phyloP scores from a whole-genome alignment of 1,140 invertebrate species.

The Pristionchus pacificus region DNA sequence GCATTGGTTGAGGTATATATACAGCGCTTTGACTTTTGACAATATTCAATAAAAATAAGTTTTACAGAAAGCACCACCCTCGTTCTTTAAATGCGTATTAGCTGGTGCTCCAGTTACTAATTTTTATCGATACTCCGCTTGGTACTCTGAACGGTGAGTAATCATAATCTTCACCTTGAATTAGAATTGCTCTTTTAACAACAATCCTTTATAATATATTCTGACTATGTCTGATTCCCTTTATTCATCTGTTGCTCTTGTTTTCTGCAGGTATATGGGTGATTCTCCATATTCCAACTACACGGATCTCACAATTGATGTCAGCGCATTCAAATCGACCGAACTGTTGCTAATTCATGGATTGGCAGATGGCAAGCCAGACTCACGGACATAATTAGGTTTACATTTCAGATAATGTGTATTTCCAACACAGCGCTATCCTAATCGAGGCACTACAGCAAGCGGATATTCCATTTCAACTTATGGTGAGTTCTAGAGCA shows the following conservation, averaged over 20 bases:
- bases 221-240: too few species aligned
- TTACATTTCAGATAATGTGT: slow-evolving; percentile 45
- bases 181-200: too few species aligned
- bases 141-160: too few species aligned
- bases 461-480: slow-evolving; percentile 46
- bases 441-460: slow-evolving; percentile 40
- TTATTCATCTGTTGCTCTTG: slow-evolving; percentile 51
- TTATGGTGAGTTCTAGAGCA: too few species aligned
- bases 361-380: slow-evolving; percentile 41
- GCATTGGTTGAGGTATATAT: too few species aligned
- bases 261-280: slow-evolving; percentile 55
- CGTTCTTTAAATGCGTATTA: slow-evolving; percentile 48
- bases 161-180: too few species aligned
- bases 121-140: slow-evolving; percentile 46
- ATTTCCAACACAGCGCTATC: slow-evolving; percentile 51
- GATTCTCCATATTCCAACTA: slow-evolving; percentile 44
- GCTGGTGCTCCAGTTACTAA: slow-evolving; percentile 49
- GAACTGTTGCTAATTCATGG: slow-evolving; percentile 44
- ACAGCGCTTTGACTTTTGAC: too few species aligned
- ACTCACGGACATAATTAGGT: background rate
- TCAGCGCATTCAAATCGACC: slow-evolving; percentile 40
- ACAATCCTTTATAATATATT: too few species aligned
- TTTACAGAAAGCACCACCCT: slow-evolving; percentile 34
- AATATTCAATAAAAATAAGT: too few species aligned
- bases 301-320: slow-evolving; percentile 42